phyloP scores from a whole-genome alignment of 2,113 vertebrate genomes.

The Chionis minor region DNA sequence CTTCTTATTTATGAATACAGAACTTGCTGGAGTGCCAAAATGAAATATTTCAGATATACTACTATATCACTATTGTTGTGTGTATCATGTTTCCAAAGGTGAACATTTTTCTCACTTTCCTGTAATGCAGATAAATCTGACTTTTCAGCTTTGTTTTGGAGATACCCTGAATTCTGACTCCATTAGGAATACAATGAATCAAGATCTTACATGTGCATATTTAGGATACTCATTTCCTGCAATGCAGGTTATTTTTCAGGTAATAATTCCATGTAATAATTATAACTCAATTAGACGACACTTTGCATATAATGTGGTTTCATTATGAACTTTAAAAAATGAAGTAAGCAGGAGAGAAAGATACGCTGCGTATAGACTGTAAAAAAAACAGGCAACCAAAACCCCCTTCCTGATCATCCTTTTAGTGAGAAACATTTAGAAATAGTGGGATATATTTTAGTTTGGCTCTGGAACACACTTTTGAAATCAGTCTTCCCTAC shows the following conservation, averaged over 20 bases:
- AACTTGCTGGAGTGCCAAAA: not conserved
- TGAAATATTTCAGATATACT: not conserved
- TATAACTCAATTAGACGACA: not conserved
- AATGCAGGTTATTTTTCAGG: not conserved
- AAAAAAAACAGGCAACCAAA: not conserved
- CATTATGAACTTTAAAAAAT: not conserved
- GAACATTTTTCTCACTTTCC: not conserved
- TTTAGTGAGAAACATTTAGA: not conserved
- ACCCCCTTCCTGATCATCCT: accelerated
- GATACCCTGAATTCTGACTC: not conserved
- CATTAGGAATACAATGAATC: not conserved
- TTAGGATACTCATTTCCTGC: not conserved
- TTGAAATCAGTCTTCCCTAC: not conserved
- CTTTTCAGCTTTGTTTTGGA: not conserved
- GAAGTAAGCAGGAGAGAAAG: not conserved
- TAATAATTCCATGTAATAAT: not conserved
- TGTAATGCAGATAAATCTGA: not conserved
- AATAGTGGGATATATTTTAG: not conserved
- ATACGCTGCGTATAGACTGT: not conserved
- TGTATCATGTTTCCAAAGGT: not conserved
- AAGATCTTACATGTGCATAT: not conserved
- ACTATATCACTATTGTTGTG: not conserved
- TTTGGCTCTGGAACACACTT: not conserved
- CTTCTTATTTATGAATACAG: not conserved
- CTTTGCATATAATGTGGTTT: not conserved